Evolutionary conservation across 1,140 invertebrate genomes (phyloP), one percentile per base, ranked within the genome.

Genomic region (Ephestia elutella): DNA sequence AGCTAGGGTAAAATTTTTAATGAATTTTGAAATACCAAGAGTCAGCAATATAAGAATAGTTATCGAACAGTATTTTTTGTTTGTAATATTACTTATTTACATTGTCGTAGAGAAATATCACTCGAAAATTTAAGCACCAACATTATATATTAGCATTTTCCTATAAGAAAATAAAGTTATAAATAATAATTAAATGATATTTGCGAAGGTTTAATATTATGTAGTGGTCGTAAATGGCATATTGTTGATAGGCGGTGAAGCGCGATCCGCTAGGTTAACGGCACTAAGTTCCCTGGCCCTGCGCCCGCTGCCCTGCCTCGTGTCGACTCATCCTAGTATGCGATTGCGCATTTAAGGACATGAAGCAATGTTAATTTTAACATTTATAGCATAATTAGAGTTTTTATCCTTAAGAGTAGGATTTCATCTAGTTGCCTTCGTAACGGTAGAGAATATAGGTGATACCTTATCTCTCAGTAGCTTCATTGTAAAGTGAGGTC

Each of bases 361-460:
- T 66, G 65, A 87, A 88, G 86, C 86, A 86, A 88, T 88, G 82
- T 88, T 87, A 88, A 86, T 83, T 88, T 87, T 86, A 88, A 86
- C 75, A 84, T 83, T 81, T 77, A 79, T 85, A 85, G 75, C 66
- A 70, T 86, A 86, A 83, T 86, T 88, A 86, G 82, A 86, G 38
- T 44, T 79, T 84, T 86, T 84, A 88, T 86, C 80, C 71, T 79
- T 86, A 86, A 88, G 80, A 76, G 86, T 88, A 88, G 86, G 82
- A 80, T 86, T 86, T 86, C 83, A 86, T 86, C 77, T 88, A 88
- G 86, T 82, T 86, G 86, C 83, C 83, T 88, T 88, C 78, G 80
- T 86, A 83, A 80, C 76, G 65, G 80, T 86, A 84, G 82, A 86
- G 80, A 79, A 84, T 78, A 73, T 88, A 86, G 82, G 83, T 82